phyloP scores from a whole-genome alignment of 2,113 vertebrate species.

The Triplophysa rosa region DNA sequence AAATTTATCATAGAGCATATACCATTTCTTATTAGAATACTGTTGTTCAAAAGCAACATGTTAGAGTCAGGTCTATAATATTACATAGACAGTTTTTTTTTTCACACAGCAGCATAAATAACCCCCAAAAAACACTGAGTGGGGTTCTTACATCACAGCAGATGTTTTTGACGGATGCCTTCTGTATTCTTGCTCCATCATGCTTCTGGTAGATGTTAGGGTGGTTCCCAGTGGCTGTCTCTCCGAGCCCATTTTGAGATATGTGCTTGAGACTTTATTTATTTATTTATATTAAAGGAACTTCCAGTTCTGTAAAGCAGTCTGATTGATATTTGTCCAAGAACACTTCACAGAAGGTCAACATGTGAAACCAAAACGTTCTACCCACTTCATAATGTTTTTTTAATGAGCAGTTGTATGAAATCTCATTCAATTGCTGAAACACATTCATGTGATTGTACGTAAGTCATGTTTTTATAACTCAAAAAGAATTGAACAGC shows the following conservation, averaged over 20 bases:
- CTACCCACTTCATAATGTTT: background rate
- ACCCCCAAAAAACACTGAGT: background rate
- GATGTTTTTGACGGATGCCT: constrained; percentile 1
- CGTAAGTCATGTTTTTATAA: background rate
- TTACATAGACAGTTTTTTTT: background rate
- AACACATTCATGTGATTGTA: background rate
- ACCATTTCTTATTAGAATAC: background rate
- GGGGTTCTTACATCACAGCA: background rate
- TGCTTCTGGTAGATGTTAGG: background rate
- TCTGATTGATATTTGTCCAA: constrained; percentile 11
- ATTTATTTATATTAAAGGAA: constrained; percentile 21
- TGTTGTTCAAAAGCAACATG: background rate
- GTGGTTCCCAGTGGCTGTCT: background rate
- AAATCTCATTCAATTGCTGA: background rate
- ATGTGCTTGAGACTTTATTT: constrained; percentile 7
- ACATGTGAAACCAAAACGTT: background rate
- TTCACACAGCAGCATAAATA: background rate
- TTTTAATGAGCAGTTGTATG: background rate
- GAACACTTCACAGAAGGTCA: background rate
- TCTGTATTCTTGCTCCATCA: background rate
- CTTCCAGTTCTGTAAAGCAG: background rate
- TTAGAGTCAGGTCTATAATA: background rate
- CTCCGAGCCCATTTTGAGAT: background rate
- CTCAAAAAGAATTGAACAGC: background rate
- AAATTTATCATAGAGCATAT: too few relatives aligned